Conservation (phyloP, 92 coral and sea anemone species). For the Plumapathes pennacea region DNA sequence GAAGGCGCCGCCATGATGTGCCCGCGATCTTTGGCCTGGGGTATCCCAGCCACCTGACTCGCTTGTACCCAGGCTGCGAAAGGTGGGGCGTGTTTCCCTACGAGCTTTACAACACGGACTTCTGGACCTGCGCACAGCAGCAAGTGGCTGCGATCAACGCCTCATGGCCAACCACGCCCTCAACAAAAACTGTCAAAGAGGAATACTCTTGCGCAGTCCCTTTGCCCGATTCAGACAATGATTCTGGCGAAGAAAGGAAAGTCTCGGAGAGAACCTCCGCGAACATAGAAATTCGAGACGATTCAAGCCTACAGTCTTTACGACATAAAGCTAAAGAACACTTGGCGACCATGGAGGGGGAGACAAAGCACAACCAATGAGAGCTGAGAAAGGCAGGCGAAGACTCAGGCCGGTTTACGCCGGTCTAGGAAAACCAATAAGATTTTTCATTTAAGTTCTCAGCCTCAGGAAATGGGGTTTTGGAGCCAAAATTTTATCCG, state of each 20-base stretch:
- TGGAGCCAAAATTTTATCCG: too few relatives aligned
- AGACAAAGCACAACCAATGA: too few relatives aligned
- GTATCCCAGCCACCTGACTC: constrained; percentile 76
- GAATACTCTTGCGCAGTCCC: constrained; percentile 19
- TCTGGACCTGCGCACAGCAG: constrained; percentile 87
- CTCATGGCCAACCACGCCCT: constrained; percentile 46
- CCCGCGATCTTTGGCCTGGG: constrained; percentile 80
- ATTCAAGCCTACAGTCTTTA: constrained; percentile 66
- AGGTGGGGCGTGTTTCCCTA: constrained; percentile 57
- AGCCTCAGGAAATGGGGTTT: too few relatives aligned
- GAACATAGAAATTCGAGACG: constrained; percentile 59
- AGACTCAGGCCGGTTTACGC: too few relatives aligned
- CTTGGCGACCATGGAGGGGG: constrained; percentile 50
- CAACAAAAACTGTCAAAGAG: constrained; percentile 43
- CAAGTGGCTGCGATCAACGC: constrained; percentile 73
- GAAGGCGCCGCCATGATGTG: constrained; percentile 73
- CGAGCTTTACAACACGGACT: constrained; percentile 80
- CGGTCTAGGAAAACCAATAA: too few relatives aligned
- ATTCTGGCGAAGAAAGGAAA: constrained; percentile 39
- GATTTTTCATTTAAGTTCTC: too few relatives aligned
- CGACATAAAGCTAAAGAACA: constrained; percentile 77
- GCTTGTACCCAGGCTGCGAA: constrained; percentile 62
- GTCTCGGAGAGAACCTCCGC: constrained; percentile 15
- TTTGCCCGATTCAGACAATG: constrained; percentile 32
- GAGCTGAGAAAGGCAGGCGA: too few relatives aligned